Conservation (phyloP, 2,113 vertebrate species). For the Leuciscus idus region DNA sequence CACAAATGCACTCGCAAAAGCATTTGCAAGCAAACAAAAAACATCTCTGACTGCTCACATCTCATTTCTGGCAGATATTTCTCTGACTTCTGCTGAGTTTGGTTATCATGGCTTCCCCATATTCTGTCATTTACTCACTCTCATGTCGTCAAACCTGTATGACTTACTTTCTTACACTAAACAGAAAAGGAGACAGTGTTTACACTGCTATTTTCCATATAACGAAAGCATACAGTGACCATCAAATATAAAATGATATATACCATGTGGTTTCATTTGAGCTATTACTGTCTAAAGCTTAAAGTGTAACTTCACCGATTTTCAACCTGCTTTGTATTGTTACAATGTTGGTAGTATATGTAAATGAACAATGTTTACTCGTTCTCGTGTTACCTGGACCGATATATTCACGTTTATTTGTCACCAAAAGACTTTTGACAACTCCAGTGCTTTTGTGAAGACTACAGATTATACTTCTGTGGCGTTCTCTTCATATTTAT, state of each 20-base stretch:
- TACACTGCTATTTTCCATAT: background rate
- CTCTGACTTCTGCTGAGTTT: background rate
- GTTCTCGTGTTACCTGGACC: no score
- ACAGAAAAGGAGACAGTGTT: background rate
- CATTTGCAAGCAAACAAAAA: slow-evolving; percentile 3
- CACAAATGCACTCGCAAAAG: slow-evolving; percentile 12
- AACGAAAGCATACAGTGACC: background rate
- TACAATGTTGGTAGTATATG: no score
- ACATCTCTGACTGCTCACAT: background rate
- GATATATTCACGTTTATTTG: no score
- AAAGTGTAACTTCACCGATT: background rate
- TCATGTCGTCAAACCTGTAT: background rate
- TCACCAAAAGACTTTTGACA: no score
- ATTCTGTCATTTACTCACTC: background rate
- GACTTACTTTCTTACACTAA: background rate
- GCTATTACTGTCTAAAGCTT: background rate
- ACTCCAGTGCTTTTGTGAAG: no score
- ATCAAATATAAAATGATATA: background rate
- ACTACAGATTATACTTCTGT: no score
- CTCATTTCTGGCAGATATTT: background rate
- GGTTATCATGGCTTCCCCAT: background rate
- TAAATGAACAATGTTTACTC: no score
- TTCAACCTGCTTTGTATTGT: no score
- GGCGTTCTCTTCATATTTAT: no score
- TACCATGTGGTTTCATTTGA: background rate